Percentiles rank a stretch among this genome's conserved stretches.
Evolutionary conservation across 2,113 vertebrate genomes (phyloP).

Genomic region (Cynocephalus volans): DNA sequence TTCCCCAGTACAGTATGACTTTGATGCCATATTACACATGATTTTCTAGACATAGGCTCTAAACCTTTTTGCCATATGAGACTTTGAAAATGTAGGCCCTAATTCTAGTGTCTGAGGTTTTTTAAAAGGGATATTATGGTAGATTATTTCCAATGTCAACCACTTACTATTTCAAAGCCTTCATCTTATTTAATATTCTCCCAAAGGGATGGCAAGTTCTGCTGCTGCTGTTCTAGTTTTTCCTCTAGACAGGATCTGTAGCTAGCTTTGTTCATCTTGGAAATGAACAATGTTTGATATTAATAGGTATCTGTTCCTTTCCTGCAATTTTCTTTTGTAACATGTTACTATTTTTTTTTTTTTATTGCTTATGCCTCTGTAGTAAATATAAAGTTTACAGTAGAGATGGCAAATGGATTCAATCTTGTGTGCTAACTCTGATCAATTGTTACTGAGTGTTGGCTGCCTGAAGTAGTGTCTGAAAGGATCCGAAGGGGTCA

Average conservation of each 20-base stretch:
- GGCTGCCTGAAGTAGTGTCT: not conserved
- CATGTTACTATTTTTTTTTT: not conserved
- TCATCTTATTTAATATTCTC: slow-evolving; percentile 8
- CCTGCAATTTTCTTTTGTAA: not conserved
- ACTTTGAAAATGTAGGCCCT: slow-evolving; percentile 3
- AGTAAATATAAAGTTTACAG: not conserved
- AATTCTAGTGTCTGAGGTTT: not conserved
- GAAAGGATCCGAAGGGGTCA: not conserved
- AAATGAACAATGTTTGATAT: not conserved
- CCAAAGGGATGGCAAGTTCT: slow-evolving; percentile 2
- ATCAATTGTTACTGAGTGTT: not conserved
- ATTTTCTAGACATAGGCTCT: not conserved
- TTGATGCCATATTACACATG: not conserved
- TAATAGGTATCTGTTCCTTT: not conserved
- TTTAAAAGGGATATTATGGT: not conserved
- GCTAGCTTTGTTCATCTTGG: slow-evolving; percentile 1
- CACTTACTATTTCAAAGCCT: not conserved
- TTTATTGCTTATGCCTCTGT: not conserved
- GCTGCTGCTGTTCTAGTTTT: slow-evolving; percentile 33
- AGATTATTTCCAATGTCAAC: not conserved
- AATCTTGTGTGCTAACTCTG: not conserved
- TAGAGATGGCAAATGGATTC: not conserved
- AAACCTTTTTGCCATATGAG: not conserved
- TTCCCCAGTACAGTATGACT: not conserved
- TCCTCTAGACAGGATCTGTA: not conserved